Conservation (phyloP, 2,888 invertebrate genomes). For the Podotricha telesiphe region DNA sequence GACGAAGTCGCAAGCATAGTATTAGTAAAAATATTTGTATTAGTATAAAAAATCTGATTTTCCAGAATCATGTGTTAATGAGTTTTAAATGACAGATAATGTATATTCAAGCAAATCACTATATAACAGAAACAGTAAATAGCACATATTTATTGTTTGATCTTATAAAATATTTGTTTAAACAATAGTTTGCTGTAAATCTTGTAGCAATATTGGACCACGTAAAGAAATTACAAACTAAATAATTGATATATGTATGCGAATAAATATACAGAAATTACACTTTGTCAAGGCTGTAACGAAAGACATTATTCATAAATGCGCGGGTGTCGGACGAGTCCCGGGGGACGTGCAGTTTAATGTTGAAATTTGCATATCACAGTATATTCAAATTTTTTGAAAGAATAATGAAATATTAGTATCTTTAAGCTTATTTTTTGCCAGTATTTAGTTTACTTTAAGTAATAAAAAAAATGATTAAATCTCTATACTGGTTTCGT, state of each 20-base stretch:
- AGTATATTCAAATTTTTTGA: slow-evolving; percentile 50
- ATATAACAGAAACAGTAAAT: no score
- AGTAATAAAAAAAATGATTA: background rate
- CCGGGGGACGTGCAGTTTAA: slow-evolving; percentile 68
- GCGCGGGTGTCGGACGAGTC: slow-evolving; percentile 61
- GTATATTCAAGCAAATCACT: no score
- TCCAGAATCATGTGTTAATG: no score
- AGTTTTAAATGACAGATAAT: no score
- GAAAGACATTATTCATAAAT: slow-evolving; percentile 73
- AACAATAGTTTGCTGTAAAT: no score
- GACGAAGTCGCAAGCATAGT: no score
- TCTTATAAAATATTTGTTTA: no score
- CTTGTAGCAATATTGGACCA: background rate
- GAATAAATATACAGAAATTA: slow-evolving; percentile 44
- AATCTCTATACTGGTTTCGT: no score
- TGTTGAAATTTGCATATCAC: slow-evolving; percentile 71
- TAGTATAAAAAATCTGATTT: no score
- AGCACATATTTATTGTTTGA: no score
- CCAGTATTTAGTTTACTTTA: background rate
- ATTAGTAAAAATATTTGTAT: no score
- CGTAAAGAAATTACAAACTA: background rate
- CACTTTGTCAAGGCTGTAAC: slow-evolving; percentile 53
- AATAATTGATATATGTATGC: background rate
- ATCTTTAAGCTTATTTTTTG: background rate
- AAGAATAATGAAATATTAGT: background rate